A percentile compares a stretch with the other conserved stretches of the same genome.
phyloP scores from a whole-genome alignment of 2,797 vertebrate genomes.

The Paedocypris micromegethes region DNA sequence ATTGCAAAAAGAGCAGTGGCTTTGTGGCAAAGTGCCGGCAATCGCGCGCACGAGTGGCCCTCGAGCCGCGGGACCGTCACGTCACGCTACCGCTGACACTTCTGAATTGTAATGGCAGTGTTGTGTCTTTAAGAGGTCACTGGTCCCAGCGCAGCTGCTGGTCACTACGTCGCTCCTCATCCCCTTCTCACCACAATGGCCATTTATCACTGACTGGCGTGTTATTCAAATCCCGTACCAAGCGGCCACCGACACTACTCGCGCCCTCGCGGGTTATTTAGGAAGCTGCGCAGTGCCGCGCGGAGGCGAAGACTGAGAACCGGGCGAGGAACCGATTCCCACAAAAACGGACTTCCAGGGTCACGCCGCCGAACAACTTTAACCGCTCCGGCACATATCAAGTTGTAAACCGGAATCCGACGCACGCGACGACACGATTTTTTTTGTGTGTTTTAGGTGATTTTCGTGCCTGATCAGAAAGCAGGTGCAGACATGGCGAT shows the following conservation, averaged over 20 bases:
- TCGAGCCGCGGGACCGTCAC: constrained; percentile 42
- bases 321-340: background rate
- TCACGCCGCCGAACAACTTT: constrained; percentile 32
- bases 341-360: background rate
- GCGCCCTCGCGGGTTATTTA: constrained; percentile 71
- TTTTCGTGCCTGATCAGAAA: constrained; percentile 25
- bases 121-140: constrained; percentile 92
- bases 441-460: constrained; percentile 13
- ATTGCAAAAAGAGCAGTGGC: constrained; percentile 23
- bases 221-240: constrained; percentile 97
- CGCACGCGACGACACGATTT: constrained; percentile 13
- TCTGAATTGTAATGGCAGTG: constrained; percentile 55
- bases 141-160: constrained; percentile 80
- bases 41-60: constrained; percentile 39
- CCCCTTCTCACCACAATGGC: constrained; percentile 89
- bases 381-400: constrained; percentile 28
- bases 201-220: constrained; percentile 93
- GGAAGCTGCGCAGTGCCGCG: constrained; percentile 80
- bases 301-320: constrained; percentile 34
- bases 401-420: constrained; percentile 27
- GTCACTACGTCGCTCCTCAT: constrained; percentile 77
- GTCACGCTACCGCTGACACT: constrained; percentile 49
- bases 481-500: constrained; percentile 71
- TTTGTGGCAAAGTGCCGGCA: constrained; percentile 49
- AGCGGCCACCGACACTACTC: constrained; percentile 85